phyloP scores from a whole-genome alignment of 2,888 invertebrate genomes.

The Junonia oenone region DNA sequence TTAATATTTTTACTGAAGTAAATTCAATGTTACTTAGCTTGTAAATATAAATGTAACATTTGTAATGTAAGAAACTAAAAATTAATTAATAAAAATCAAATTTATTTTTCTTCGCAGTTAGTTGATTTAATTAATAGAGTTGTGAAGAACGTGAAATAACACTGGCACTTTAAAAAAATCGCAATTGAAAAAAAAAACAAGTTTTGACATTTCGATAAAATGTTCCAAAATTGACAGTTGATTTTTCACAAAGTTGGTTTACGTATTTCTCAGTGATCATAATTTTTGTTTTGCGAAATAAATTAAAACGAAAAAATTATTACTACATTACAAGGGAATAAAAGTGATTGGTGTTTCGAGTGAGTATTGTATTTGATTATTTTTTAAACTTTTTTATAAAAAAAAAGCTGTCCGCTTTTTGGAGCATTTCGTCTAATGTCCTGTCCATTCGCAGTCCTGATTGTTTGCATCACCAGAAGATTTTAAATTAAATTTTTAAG shows the following conservation, averaged over 20 bases:
- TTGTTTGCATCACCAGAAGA: too few species aligned
- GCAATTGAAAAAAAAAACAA: not conserved
- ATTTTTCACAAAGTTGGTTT: constrained; percentile 19
- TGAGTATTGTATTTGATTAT: not conserved
- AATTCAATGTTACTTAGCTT: too few species aligned
- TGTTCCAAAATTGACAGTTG: constrained; percentile 57
- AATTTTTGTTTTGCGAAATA: not conserved
- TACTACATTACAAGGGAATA: not conserved
- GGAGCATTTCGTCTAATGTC: too few species aligned
- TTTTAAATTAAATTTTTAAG: too few species aligned
- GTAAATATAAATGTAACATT: too few species aligned
- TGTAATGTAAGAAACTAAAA: too few species aligned
- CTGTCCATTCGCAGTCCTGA: too few species aligned
- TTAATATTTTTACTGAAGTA: too few species aligned
- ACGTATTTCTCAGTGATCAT: not conserved
- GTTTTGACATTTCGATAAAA: constrained; percentile 29
- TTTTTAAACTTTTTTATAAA: not conserved
- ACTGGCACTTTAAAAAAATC: not conserved
- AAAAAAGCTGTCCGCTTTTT: not conserved
- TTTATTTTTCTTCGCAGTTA: too few species aligned
- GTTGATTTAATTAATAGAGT: too few species aligned
- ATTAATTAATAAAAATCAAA: too few species aligned
- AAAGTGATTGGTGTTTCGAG: not conserved
- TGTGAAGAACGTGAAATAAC: not conserved
- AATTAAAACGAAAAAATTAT: not conserved